Base-by-base conservation (phyloP, 2,113 vertebrate genomes). In the Rhinolophus sinicus region DNA sequence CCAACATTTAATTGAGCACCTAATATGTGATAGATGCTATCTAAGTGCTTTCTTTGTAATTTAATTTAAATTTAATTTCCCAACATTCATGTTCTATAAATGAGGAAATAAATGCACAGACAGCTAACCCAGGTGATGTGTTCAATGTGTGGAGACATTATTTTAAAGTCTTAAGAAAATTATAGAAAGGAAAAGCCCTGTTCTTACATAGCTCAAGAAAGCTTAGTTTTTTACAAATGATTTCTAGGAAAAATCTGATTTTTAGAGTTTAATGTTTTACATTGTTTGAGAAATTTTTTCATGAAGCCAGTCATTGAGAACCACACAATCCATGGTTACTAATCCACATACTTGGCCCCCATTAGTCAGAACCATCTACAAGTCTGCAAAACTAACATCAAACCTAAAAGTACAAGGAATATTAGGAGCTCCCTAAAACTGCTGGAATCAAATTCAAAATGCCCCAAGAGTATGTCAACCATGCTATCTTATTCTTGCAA, bases 81-180 rank as follows among this genome's bases (percentile, higher is more conserved):
- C 40, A 52, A 52, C 33, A 58, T 60, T 82, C 3, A 28, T 33
- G 2, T 88, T 69, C 26, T 82, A 52, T 4, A n/a, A 88, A 76
- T 82, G 6, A 76, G 69, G n/a, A 60, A 83, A 76, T 12, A n/a
- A 35, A 76, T 28, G 1, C 65, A 26, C 1, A 76, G 33, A 22
- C 22, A 10, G 0, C 21, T 75, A 81, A 73, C 30, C 18, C 5
- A 76, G 40, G 35, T 67, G 67, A 73, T 14, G 38, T 75, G 10
- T 64, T 92, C 19, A 56, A 65, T 21, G 0, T 33, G 14, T 90
- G 67, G 18, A 50, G 44, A 54, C 19, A 64, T 82, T 75, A 78
- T 76, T 91, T 83, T 72, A 58, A 93, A 81, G 50, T 72, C 10
- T 76, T 91, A 65, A 70, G 44, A 89, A 93, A 88, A 58, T 47